phyloP scores from a whole-genome alignment of 2,888 invertebrate species.

The Blera fallax region DNA sequence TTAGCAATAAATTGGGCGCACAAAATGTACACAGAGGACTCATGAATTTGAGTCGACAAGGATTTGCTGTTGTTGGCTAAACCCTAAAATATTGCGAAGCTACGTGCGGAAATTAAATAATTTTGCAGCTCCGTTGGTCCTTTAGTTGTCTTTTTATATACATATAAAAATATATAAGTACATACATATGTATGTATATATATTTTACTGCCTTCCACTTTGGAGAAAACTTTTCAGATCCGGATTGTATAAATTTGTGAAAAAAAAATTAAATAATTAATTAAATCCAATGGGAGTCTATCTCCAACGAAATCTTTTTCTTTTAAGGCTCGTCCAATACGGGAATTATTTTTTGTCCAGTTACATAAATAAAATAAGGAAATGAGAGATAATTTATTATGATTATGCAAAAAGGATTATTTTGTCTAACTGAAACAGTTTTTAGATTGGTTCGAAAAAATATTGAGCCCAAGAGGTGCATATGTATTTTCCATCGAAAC shows the following conservation, averaged over 20 bases:
- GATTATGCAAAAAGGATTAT: too few relatives aligned
- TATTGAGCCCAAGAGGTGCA: too few relatives aligned
- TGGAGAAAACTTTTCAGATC: background rate
- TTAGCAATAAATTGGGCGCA: background rate
- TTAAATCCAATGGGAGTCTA: background rate
- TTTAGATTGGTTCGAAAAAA: too few relatives aligned
- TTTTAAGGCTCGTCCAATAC: background rate
- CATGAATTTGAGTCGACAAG: background rate
- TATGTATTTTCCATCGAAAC: too few relatives aligned
- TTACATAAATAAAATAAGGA: background rate
- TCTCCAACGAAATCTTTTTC: background rate
- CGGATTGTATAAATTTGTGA: too few relatives aligned
- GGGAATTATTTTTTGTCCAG: background rate
- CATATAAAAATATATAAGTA: too few relatives aligned
- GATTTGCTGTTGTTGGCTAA: background rate
- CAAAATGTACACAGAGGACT: background rate
- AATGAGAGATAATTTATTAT: background rate
- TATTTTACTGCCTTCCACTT: background rate
- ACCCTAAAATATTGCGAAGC: background rate
- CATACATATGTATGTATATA: too few relatives aligned
- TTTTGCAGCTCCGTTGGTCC: background rate
- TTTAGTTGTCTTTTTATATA: background rate
- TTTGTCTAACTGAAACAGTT: too few relatives aligned
- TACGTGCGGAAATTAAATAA: conserved; percentile 9
- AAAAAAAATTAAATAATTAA: background rate